phyloP scores from a whole-genome alignment of 2,113 vertebrate genomes.

The Miniopterus natalensis region DNA sequence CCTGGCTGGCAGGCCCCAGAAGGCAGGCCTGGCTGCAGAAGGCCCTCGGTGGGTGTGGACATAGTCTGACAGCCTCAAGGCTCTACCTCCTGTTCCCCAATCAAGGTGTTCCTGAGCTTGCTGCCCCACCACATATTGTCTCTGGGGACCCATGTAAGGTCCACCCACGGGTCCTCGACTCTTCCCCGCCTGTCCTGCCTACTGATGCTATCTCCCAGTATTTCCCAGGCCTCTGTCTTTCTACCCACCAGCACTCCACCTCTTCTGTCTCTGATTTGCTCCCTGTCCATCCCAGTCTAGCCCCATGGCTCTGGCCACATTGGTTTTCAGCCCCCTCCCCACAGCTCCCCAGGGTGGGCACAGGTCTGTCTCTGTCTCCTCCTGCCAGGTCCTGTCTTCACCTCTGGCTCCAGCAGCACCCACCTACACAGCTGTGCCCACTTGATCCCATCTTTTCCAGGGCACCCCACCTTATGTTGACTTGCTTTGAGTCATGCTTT shows the following conservation, averaged over 20 bases:
- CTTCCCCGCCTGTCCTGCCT: background rate
- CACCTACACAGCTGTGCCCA: background rate
- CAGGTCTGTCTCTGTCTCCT: background rate
- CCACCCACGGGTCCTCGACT: background rate
- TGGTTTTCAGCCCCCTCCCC: too few species aligned
- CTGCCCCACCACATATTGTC: background rate
- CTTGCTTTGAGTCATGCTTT: background rate
- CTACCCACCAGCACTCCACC: background rate
- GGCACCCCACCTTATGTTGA: background rate
- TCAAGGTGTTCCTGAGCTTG: background rate
- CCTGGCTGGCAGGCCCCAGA: accelerated
- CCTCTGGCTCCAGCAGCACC: background rate
- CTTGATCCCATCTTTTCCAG: background rate
- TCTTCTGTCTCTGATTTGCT: too few species aligned
- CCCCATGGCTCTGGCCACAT: background rate
- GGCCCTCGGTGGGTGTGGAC: accelerated
- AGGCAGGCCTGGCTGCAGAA: background rate
- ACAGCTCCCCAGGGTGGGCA: too few species aligned
- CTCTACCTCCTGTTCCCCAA: background rate
- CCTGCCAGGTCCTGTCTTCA: background rate
- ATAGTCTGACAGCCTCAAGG: background rate
- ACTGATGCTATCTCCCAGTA: background rate
- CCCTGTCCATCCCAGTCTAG: background rate
- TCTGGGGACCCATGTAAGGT: background rate
- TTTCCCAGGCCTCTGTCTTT: background rate